These are phyloP conservation scores for Oscheius sp. DNA, from an alignment of 1,140 invertebrate species.

Conservation along the genomic window DNA sequence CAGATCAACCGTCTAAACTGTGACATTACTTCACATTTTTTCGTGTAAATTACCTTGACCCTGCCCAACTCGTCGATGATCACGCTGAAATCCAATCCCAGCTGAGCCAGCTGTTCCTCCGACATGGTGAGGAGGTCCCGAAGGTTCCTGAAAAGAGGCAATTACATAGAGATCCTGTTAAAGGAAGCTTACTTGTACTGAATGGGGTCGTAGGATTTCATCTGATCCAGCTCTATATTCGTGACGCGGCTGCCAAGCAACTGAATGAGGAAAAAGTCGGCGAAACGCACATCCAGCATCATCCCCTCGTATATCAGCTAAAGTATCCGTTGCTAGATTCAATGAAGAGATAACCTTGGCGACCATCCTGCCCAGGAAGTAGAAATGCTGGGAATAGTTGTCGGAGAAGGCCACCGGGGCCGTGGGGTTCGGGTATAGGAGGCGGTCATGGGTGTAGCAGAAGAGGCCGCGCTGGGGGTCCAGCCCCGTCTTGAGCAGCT, in stretches of 20 bases:
- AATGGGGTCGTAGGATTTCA: conserved; percentile 24
- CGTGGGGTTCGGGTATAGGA: conserved; percentile 36
- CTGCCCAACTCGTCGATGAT: conserved; percentile 15
- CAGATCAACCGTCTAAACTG: conserved; percentile 23
- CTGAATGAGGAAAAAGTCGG: conserved; percentile 31
- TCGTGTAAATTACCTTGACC: too few species aligned
- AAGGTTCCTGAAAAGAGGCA: conserved; percentile 18
- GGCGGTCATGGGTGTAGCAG: conserved; percentile 18
- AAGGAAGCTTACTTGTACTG: conserved; percentile 2
- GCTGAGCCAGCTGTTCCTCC: conserved; percentile 9
- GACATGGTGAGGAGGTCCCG: not conserved
- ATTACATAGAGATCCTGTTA: not conserved
- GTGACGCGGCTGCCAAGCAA: conserved; percentile 2
- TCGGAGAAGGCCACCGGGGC: not conserved
- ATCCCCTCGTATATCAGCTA: conserved; percentile 7
- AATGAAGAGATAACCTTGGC: conserved; percentile 13
- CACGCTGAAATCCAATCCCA: conserved; percentile 27
- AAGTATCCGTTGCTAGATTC: not conserved
- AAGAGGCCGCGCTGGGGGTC: conserved; percentile 27
- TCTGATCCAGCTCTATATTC: conserved; percentile 23
- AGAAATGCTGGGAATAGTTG: conserved; percentile 8
- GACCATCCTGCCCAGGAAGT: conserved; percentile 32
- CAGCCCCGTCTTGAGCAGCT: conserved; percentile 27
- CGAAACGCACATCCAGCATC: conserved; percentile 29
- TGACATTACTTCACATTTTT: too few species aligned